Base-by-base conservation (phyloP, 2,797 vertebrate genomes). In the Microctenopoma stevenorrisi region DNA sequence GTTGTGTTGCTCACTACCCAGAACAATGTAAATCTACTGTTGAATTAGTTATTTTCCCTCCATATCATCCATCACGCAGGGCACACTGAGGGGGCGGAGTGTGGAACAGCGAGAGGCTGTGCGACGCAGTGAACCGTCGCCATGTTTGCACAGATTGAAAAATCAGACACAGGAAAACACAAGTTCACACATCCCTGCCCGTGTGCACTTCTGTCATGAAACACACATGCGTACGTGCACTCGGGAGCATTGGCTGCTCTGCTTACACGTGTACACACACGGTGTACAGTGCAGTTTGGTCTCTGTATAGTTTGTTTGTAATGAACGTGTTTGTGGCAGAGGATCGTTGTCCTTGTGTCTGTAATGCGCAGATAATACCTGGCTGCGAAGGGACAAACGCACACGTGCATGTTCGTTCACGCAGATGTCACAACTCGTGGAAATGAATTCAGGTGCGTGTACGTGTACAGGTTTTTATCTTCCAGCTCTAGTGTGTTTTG, bases 11-110 rank as follows among this genome's bases (percentile, higher is more conserved):
- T 64, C 46, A 4, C 63, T 72, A 62, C 68, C 79, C 79, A 76
- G 75, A 86, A 86, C 85, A 84, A 84, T 89, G 87, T 85, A 85
- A 80, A 90, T 88, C 77, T 74, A 72, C 65, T 83, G 81, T 85
- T 87, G 79, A 79, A 86, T 86, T 81, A 83, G 82, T 85, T 70
- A 84, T 81, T 82, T 69, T 73, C 66, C 51, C 59, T 52, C 59
- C 43, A 68, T 76, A 69, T 77, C 80, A 86, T 86, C 82, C 85
- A 84, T 86, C 88, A 79, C 72, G 14, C 74, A 64, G 72, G 62
- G 74, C 81, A 46, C 62, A 37, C 49, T 28, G 81, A 68, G 78
- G 66, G 72, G 65, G 68, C 3, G 53, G 54, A 62, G 74, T 66
- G 74, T 13, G 7, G 64, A n/a, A 25, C 82, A 52, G 68, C 12